Conservation (phyloP, 2,888 invertebrate species). For the Trisateles emortualis region DNA sequence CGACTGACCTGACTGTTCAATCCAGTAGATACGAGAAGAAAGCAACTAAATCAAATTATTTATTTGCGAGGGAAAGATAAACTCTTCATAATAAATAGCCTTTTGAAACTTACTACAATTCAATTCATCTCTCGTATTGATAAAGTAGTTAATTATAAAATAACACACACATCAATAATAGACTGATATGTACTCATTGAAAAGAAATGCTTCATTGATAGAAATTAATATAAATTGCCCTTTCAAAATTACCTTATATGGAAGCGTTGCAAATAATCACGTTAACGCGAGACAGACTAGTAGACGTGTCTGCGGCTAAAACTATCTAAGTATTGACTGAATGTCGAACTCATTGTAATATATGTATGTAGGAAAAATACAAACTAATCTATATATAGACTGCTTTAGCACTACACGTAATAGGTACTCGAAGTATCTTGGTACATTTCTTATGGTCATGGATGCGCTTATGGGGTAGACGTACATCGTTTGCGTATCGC, state of each 20-base stretch:
- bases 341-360: conserved; percentile 1
- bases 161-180: neutral
- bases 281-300: neutral
- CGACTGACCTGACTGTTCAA: neutral
- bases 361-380: conserved; percentile 88
- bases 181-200: too few relatives aligned
- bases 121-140: neutral
- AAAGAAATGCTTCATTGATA: neutral
- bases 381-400: conserved; percentile 91
- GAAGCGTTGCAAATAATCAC: too few relatives aligned
- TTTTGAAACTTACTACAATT: neutral
- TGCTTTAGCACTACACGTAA: too few relatives aligned
- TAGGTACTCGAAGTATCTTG: too few relatives aligned
- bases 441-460: too few relatives aligned
- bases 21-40: neutral
- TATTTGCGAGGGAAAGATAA: neutral
- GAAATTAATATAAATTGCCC: neutral
- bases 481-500: too few relatives aligned
- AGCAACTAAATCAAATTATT: neutral
- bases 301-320: conserved; percentile 3
- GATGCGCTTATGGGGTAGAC: too few relatives aligned
- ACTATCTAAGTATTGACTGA: conserved; percentile 9
- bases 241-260: neutral
- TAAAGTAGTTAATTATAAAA: neutral
- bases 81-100: neutral